Base-by-base conservation (phyloP, 1,140 invertebrate species). In the Rhopalosiphum padi region DNA sequence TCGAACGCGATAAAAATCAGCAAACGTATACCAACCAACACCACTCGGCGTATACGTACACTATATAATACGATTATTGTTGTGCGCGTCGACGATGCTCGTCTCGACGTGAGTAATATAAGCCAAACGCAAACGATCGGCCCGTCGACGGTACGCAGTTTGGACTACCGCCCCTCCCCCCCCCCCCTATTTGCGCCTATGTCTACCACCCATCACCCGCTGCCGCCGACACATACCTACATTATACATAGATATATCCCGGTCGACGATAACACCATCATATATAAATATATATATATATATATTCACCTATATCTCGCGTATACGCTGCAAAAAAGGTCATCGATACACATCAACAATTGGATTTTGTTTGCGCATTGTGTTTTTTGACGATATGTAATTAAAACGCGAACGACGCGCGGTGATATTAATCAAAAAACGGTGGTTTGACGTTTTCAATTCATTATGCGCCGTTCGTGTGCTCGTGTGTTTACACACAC, bases 381-480 rank as follows among this genome's bases (percentile, higher is more conserved):
- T 91, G 55, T 91, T 91, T 91, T 91, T 91, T 68, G 90, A 91
- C 90, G 90, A 91, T 77, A 91, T 48, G 41, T 48, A 77, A 77
- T 91, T 91, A 83, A 91, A 91, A 91, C 68, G 11, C 41, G 60
- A 11, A 30, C 53, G 90, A 9, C 41, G 83, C 37, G 37, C 83
- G 82, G 82, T 30, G 60, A 77, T 91, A 91, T 91, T 91, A 91
- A 91, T 91, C 90, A 91, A 91, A 91, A 91, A 91, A 91, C 68
- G n/a, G 90, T n/a, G 22, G 90, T 91, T 91, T 91, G 90, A 91
- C 55, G 55, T 77, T 91, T 91, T 91, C 90, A 83, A 91, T 91
- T 91, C 90, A 48, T 91, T 46, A 83, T 43, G 89, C 23, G 37
- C 51, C 15, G 53, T 21, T 90, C 3, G 48, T 90, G 41, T 41